Evolutionary conservation across 2,113 vertebrate species (phyloP).

Genomic region (Varanus salvator): DNA sequence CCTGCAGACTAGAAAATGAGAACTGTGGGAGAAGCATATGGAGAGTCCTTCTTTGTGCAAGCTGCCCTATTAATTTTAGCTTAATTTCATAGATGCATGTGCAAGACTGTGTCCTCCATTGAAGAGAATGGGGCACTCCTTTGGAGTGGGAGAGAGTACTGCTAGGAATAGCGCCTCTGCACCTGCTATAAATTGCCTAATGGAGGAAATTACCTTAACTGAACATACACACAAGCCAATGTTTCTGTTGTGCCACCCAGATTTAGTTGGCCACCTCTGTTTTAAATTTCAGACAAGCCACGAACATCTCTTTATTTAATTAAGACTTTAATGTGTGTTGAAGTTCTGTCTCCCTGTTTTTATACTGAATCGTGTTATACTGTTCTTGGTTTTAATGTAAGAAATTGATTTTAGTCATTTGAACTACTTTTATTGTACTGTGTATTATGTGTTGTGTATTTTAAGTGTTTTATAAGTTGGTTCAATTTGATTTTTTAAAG

Average conservation of each 20-base stretch:
- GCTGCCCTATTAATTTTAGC: background rate
- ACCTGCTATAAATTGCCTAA: background rate
- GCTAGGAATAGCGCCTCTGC: background rate
- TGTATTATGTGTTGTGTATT: background rate
- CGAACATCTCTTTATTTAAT: background rate
- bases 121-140: background rate
- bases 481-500: background rate
- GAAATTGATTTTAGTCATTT: too few relatives aligned
- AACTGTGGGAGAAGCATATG: background rate
- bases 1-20: background rate
- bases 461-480: background rate
- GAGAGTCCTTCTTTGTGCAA: too few relatives aligned
- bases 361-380: background rate
- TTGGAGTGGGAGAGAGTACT: constrained; percentile 7
- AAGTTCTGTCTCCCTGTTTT: background rate
- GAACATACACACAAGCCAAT: background rate
- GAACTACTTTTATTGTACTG: background rate
- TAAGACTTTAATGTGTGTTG: background rate
- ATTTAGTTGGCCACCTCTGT: background rate
- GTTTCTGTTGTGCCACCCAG: background rate
- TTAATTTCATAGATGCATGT: background rate
- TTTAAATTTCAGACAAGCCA: background rate
- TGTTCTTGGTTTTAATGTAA: background rate
- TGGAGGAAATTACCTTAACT: background rate
- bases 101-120: background rate